Evolutionary conservation across 2,113 vertebrate genomes (phyloP), one percentile per base, ranked within the genome.

Genomic region (Australoheros scitulus): DNA sequence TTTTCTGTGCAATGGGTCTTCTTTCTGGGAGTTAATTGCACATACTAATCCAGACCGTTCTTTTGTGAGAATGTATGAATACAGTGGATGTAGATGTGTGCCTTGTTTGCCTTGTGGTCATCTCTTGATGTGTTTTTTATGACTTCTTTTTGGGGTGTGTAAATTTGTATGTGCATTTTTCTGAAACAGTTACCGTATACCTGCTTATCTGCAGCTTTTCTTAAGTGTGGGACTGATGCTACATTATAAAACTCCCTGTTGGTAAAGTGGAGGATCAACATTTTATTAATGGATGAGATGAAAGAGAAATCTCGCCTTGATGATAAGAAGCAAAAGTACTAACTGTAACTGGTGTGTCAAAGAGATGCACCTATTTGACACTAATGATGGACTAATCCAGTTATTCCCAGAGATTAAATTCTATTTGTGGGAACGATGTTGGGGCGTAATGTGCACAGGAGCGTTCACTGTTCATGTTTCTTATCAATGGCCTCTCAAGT

Each of bases 21-120:
- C 76, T 89, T 83, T 87, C 80, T 85, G 70, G 59, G 32, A 89
- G 65, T 88, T 89, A 84, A 92, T 91, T 85, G 81, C 80, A 77
- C n/a, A 34, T 29, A 75, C 78, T 84, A 79, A 91, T 90, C 55
- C 83, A 79, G 61, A 34, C 77, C 65, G 80, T 84, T 85, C 63
- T 8, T 64, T 41, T 9, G 11, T 52, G 82, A 55, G 52, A n/a
- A 13, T 78, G 79, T 81, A 61, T 74, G 76, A 29, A 11, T 38
- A 78, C 77, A 86, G 84, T 83, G 29, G 5, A n/a, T 77, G 76
- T 77, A 55, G 32, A 22, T 79, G 43, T 82, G 79, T 57, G 60
- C 61, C 7, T 61, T 55, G 13, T 24, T 7, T 11, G 11, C 26
- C 26, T 72, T 72, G 26, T 72, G 65, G 26, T 64, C 60, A 34